Evolutionary conservation across 2,113 vertebrate genomes (phyloP).

Genomic region (Hippolais icterina): DNA sequence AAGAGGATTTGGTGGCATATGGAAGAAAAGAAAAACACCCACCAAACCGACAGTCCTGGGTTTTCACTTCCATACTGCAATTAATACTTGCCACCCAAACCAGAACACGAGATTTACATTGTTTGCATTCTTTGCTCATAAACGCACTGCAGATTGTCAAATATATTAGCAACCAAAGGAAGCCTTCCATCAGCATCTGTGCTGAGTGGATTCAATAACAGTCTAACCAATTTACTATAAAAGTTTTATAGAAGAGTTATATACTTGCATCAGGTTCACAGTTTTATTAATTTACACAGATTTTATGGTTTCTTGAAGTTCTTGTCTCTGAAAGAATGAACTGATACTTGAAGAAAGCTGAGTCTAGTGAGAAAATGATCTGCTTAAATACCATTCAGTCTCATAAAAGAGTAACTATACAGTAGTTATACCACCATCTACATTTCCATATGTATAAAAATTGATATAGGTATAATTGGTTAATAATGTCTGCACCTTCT

Average conservation of each 20-base stretch:
- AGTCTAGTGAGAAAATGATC: conserved; percentile 57
- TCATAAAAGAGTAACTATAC: conserved; percentile 35
- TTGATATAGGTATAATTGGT: background rate
- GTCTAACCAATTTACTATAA: conserved; percentile 62
- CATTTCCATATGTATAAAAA: conserved; percentile 43
- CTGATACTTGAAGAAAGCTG: conserved; percentile 36
- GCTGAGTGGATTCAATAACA: conserved; percentile 31
- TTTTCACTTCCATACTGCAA: background rate
- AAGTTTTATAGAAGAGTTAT: conserved; percentile 58
- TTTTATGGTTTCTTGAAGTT: conserved; percentile 59
- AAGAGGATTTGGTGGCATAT: background rate
- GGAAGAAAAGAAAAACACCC: background rate
- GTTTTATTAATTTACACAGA: conserved; percentile 63
- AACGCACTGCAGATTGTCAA: background rate
- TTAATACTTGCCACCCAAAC: background rate
- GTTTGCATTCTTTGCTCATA: background rate
- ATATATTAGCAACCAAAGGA: background rate
- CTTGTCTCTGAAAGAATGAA: conserved; percentile 31
- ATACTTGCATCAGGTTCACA: conserved; percentile 55
- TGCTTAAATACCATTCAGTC: conserved; percentile 42
- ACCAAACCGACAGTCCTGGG: background rate
- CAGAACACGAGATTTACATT: background rate
- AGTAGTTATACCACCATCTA: background rate
- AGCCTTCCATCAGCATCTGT: conserved; percentile 14
- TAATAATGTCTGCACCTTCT: background rate